Percentiles rank a stretch among this genome's conserved stretches.
Conservation (phyloP, 1,140 invertebrate species). For the Lepidurus arcticus region DNA sequence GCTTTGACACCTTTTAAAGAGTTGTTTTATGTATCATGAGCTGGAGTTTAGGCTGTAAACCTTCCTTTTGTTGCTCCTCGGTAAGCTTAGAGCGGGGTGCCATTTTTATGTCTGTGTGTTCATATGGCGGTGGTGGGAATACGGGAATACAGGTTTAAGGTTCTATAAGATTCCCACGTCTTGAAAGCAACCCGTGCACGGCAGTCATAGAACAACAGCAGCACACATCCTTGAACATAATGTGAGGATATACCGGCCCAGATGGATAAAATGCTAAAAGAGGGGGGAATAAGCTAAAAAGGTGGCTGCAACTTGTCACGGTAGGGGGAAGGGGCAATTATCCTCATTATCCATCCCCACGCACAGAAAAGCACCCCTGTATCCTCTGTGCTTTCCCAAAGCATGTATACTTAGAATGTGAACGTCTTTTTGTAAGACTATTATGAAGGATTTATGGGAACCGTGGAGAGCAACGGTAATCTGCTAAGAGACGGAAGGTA, state of each 20-base stretch:
- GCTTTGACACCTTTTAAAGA: too few species aligned
- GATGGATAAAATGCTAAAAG: not conserved
- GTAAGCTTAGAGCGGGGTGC: not conserved
- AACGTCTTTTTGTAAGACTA: too few species aligned
- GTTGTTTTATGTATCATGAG: too few species aligned
- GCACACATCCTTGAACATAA: not conserved
- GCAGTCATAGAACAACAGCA: not conserved
- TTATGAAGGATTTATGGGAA: too few species aligned
- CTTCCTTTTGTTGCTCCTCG: too few species aligned
- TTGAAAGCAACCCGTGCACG: not conserved
- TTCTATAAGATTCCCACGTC: not conserved
- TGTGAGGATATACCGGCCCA: not conserved
- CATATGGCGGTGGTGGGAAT: not conserved
- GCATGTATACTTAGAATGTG: too few species aligned
- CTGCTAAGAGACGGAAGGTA: too few species aligned
- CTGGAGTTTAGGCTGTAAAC: too few species aligned
- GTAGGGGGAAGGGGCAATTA: not conserved
- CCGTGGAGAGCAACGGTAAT: too few species aligned
- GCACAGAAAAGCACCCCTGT: not conserved
- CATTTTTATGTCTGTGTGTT: not conserved
- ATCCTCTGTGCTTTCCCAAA: too few species aligned
- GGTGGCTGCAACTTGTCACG: not conserved
- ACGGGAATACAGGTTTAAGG: not conserved
- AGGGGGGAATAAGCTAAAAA: not conserved
- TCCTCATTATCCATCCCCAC: not conserved